Conservation (phyloP, 2,113 vertebrate genomes). For the Cebus imitator region DNA sequence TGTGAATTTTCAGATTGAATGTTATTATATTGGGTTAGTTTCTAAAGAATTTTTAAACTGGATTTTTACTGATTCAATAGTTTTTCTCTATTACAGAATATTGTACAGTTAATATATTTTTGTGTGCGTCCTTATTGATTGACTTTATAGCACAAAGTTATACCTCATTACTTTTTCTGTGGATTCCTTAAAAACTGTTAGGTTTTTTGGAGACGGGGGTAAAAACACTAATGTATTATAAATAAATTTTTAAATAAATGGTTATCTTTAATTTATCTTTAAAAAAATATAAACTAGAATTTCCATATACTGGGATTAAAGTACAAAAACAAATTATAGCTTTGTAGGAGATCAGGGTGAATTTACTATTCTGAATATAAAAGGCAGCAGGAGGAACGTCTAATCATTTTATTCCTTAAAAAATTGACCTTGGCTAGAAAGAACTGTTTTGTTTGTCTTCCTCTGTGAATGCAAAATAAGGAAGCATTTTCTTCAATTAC, state of each 20-base stretch:
- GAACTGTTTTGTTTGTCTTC: neutral
- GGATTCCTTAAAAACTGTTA: neutral
- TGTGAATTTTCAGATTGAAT: neutral
- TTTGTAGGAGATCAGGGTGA: neutral
- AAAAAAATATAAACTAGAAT: neutral
- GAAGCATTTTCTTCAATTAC: neutral
- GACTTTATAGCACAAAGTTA: neutral
- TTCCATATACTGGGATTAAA: neutral
- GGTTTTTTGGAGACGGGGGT: neutral
- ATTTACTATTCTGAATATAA: neutral
- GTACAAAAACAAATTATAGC: neutral
- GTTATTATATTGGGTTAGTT: neutral
- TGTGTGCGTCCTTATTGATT: neutral
- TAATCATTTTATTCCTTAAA: conserved; percentile 16
- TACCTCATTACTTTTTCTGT: neutral
- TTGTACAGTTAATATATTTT: too few relatives aligned
- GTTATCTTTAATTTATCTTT: neutral
- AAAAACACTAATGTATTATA: neutral
- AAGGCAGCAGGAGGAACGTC: neutral
- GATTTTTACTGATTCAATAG: neutral
- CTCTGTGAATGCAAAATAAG: neutral
- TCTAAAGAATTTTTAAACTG: neutral
- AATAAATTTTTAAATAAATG: neutral
- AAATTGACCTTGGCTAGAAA: neutral
- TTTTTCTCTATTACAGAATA: neutral